Conservation (phyloP, 2,888 invertebrate species). For the Busseola fusca region DNA sequence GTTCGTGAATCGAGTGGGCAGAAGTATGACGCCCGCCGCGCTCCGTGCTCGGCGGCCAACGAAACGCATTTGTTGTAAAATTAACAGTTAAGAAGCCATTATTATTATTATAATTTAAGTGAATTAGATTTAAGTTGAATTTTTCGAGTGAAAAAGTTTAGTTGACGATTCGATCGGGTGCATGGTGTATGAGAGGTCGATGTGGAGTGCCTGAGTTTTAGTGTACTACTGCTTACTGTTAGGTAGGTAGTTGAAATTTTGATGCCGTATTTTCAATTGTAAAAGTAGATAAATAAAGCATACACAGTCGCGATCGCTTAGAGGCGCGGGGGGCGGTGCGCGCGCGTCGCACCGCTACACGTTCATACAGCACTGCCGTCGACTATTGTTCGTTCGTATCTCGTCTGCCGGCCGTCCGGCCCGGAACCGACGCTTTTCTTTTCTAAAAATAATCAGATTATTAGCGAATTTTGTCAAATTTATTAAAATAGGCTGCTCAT, state of each 20-base stretch:
- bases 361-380: conserved; percentile 70
- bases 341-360: conserved; percentile 54
- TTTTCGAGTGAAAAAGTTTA: conserved; percentile 87
- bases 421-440: conserved; percentile 83
- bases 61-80: conserved; percentile 89
- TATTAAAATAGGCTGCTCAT: conserved; percentile 89
- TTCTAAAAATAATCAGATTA: conserved; percentile 84
- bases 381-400: conserved; percentile 59
- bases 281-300: conserved; percentile 86
- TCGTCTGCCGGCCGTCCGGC: conserved; percentile 50
- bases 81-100: conserved; percentile 88
- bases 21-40: conserved; percentile 76
- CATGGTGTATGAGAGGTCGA: conserved; percentile 87
- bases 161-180: conserved; percentile 86
- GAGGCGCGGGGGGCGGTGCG: conserved; percentile 67
- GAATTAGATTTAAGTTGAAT: conserved; percentile 88
- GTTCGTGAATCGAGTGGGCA: conserved; percentile 77
- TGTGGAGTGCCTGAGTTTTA: conserved; percentile 88
- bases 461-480: conserved; percentile 87
- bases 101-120: conserved; percentile 88
- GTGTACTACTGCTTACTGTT: conserved; percentile 89
- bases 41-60: conserved; percentile 85
- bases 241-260: conserved; percentile 89
- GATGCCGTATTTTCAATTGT: conserved; percentile 88
- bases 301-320: conserved; percentile 83